Percentiles rank a stretch among this genome's conserved stretches.
Evolutionary conservation across 2,113 vertebrate species (phyloP).

Genomic region (Addax nasomaculatus): DNA sequence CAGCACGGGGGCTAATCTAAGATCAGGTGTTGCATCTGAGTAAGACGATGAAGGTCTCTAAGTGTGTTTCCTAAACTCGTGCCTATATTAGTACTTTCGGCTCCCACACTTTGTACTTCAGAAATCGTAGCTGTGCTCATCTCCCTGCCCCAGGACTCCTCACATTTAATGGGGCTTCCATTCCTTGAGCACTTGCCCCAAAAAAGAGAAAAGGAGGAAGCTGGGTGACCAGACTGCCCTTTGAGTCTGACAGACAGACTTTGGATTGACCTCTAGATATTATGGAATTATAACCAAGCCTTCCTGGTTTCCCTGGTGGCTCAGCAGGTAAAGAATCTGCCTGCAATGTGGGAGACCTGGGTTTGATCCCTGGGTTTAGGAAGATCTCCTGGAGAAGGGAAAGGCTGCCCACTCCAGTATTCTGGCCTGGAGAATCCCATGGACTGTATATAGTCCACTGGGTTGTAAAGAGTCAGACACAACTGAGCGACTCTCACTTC

Average conservation of each 20-base stretch:
- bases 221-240: background rate
- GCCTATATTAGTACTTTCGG: rapidly evolving
- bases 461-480: background rate
- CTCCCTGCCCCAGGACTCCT: background rate
- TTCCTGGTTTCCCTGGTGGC: background rate
- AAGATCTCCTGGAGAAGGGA: background rate
- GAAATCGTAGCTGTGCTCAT: background rate
- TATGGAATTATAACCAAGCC: too few species aligned
- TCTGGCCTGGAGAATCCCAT: background rate
- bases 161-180: background rate
- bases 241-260: background rate
- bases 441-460: background rate
- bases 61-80: background rate
- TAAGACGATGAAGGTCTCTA: background rate
- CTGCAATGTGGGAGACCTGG: background rate
- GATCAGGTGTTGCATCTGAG: background rate
- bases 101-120: background rate
- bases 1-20: background rate
- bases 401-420: background rate
- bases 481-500: background rate
- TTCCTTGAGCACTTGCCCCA: background rate
- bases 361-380: background rate
- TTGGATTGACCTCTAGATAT: background rate
- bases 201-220: background rate
- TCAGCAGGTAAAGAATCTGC: background rate